Evolutionary conservation across 1,140 invertebrate species (phyloP).

Genomic region (Solenopsis invicta): DNA sequence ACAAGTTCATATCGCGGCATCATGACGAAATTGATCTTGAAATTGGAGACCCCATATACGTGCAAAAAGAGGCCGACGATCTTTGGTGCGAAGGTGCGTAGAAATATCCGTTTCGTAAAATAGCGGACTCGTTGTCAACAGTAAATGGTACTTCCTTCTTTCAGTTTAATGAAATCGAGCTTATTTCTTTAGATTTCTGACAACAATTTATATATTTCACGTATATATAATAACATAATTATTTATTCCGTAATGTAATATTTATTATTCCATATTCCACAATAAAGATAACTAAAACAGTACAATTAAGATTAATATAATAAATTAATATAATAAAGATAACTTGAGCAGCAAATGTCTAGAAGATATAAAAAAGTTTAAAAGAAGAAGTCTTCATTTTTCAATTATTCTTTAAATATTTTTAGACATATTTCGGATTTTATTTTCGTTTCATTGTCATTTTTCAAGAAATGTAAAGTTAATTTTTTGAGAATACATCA

Average conservation of each 20-base stretch:
- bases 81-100: conserved; percentile 97
- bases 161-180: not conserved
- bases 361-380: not conserved
- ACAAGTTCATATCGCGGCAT: conserved; percentile 98
- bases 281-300: not conserved
- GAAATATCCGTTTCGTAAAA: not conserved
- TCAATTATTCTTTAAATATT: not conserved
- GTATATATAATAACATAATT: not conserved
- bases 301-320: not conserved
- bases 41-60: conserved; percentile 98
- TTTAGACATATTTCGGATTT: not conserved
- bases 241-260: not conserved
- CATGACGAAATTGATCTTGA: conserved; percentile 98
- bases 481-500: not conserved
- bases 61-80: conserved; percentile 98
- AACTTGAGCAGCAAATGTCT: not conserved
- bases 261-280: not conserved
- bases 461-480: not conserved
- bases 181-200: not conserved
- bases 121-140: not conserved
- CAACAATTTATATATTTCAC: not conserved
- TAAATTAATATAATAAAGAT: not conserved
- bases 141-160: not conserved
- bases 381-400: not conserved
- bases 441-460: not conserved